Evolutionary conservation across 2,113 vertebrate species (phyloP), one percentile per base, ranked within the genome.

Genomic region (Ellobius talpinus): DNA sequence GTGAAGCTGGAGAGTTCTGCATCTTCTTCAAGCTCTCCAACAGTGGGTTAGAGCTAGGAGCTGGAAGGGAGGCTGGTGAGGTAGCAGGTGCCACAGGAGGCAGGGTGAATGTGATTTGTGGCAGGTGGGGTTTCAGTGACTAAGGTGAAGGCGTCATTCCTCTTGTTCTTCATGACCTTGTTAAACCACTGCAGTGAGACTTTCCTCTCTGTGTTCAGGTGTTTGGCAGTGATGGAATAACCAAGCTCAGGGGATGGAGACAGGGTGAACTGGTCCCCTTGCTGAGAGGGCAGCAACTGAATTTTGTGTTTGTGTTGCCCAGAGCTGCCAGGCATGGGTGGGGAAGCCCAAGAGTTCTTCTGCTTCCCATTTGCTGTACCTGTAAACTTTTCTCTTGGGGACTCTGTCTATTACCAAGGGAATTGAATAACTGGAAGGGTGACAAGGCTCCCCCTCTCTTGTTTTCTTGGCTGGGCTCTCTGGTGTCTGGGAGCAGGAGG

Each of bases 211-310:
- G 99, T 98, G 2, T 99, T 99, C 23, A 99, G 97, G 97, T 99
- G 99, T 94, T 99, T 99, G 0, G 98, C 99, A 2, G 99, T 99
- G 97, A 99, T 93, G 0, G 98, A 98, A 96, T 99, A 99, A 55
- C 99, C 99, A 42, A 99, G 98, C 96, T 99, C 99, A 70, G 99
- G 99, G 0, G 99, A 99, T 0, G 99, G 99, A 7, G 99, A 99
- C 99, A 99, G 97, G 23, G 98, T 98, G 92, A 99, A 99, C 45
- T 98, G 99, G 89, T 99, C 99, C 5, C 98, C 99, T 31, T 97
- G 98, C 33, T 98, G 97, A 45, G 97, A 98, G 0, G 99, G 98
- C 87, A 99, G 98, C 93, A 99, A 96, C 19, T 98, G 99, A 94
- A 99, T 99, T 98, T 99, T 99, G 12, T 99, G 98, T 94, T 99